Percentiles rank a stretch among this genome's conserved stretches.
Conservation (phyloP, 2,113 vertebrate genomes). For the Paralichthys olivaceus region DNA sequence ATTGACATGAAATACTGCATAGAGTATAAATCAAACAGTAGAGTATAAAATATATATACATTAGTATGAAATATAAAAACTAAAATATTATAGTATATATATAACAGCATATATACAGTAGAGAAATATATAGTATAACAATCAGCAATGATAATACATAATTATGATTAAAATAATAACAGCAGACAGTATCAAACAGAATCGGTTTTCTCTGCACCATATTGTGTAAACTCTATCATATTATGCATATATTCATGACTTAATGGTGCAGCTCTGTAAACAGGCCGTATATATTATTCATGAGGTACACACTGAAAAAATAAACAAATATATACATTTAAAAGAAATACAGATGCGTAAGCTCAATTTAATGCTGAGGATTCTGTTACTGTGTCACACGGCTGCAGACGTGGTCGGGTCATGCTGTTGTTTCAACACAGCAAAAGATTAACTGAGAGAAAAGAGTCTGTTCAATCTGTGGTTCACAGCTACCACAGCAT, state of each 20-base stretch:
- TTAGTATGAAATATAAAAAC: no score
- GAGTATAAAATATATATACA: no score
- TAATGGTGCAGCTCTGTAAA: conserved; percentile 51
- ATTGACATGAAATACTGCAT: no score
- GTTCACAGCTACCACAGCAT: neutral
- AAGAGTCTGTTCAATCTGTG: neutral
- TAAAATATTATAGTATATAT: no score
- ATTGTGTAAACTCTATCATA: conserved; percentile 52
- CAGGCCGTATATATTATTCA: conserved; percentile 59
- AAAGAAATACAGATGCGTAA: conserved; percentile 33
- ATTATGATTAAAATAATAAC: neutral
- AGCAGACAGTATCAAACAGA: conserved; percentile 4
- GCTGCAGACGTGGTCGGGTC: neutral
- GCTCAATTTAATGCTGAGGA: conserved; percentile 13
- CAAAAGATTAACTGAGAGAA: neutral
- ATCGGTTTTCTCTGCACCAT: conserved; percentile 18
- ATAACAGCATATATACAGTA: no score
- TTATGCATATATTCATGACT: conserved; percentile 66
- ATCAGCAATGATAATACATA: neutral
- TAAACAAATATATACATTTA: conserved; percentile 40
- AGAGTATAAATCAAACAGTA: no score
- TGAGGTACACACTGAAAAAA: conserved; percentile 44
- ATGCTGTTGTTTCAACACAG: neutral
- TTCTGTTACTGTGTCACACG: neutral
- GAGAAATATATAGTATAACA: no score